Percentiles rank a stretch among this genome's conserved stretches.
Conservation (phyloP, 1,140 invertebrate species). For the Drosophila gunungcola region DNA sequence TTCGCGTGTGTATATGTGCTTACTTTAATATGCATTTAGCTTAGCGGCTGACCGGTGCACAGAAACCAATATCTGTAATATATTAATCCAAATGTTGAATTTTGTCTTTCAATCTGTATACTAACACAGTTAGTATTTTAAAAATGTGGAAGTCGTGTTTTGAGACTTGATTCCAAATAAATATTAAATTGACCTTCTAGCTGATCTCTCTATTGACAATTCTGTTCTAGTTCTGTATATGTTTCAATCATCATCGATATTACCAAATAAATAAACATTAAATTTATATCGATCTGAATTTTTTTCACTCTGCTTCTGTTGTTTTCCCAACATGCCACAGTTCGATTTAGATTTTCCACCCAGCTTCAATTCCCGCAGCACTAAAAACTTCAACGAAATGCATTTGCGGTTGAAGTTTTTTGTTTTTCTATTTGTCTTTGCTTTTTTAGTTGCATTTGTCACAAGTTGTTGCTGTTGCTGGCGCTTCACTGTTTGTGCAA, state of each 20-base stretch:
- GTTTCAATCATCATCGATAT: too few relatives aligned
- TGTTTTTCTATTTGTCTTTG: constrained; percentile 39
- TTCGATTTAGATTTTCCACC: constrained; percentile 38
- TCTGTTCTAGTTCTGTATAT: too few relatives aligned
- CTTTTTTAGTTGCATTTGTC: constrained; percentile 55
- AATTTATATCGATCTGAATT: background rate
- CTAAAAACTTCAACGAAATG: constrained; percentile 60
- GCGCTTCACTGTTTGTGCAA: constrained; percentile 73
- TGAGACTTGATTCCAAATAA: too few relatives aligned
- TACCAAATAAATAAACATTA: background rate
- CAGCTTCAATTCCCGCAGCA: constrained; percentile 17
- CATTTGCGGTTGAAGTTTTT: constrained; percentile 58
- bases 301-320: constrained; percentile 30
- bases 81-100: background rate
- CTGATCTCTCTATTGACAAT: too few relatives aligned
- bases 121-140: too few relatives aligned
- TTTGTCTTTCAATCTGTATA: background rate
- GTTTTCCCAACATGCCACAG: constrained; percentile 55
- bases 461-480: constrained; percentile 39
- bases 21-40: constrained; percentile 78
- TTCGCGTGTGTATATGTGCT: constrained; percentile 18
- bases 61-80: background rate
- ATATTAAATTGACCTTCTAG: too few relatives aligned
- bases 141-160: too few relatives aligned
- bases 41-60: constrained; percentile 9